Base-by-base conservation (phyloP, 1,140 invertebrate genomes). In the Homarus americanus region DNA sequence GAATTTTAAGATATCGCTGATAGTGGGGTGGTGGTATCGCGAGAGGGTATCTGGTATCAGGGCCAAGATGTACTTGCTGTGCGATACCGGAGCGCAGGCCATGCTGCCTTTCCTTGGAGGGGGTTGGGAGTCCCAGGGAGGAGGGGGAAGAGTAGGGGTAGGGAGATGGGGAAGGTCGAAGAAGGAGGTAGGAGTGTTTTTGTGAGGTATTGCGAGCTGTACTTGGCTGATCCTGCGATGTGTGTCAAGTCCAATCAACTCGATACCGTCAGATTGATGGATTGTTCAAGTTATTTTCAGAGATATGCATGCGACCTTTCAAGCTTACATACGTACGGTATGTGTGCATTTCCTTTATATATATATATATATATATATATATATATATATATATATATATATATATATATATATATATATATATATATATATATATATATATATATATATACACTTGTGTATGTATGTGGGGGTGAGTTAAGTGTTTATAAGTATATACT, bases 1-100 rank as follows among this genome's bases (percentile, higher is more conserved):
- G 82, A 84, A 84, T 84, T 72, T 40, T 40, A 5, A 84, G 82
- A 72, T 84, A 84, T 63, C 36, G 63, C 36, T 38, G 82, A 84
- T 84, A 84, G 36, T 32, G 63, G 58, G 24, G 63, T 58, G 63
- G 63, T 40, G 66, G 34, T 58, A 66, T 53, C 32, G 44, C 17
- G 73, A 36, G 36, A 40, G 41, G 78, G 40, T 44, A 44, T 49
- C 28, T 80, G 40, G 78, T 49, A 80, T 80, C 75, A 58, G 28
- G 58, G 49, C 24, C 58, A 44, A 5, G 58, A n/a, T 58, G 32
- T 12, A 66, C 44, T 58, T 24, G 28, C 53, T 49, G 79, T 49
- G 49, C 28, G 15, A 58, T 32, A 53, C 44, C n/a, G 32, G 24
- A 53, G 32, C 24, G 53, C 34, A 53, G 34, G 80, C 5, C 34